Evolutionary conservation across 37 sponge, comb jelly and placozoan species (phyloP).

Genomic region (Petrosia ficiformis): DNA sequence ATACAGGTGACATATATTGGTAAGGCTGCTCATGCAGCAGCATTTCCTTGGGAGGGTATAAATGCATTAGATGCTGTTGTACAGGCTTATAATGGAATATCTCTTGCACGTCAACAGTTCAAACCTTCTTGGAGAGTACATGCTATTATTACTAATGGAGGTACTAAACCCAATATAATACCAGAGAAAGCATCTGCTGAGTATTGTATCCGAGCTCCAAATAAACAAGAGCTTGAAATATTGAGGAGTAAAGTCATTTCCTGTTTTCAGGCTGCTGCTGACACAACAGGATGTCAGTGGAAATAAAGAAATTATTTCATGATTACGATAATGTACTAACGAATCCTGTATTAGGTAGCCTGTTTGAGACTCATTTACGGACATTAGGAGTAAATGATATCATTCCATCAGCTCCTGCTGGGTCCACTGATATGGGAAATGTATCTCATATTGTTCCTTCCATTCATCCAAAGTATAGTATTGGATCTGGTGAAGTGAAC

Average conservation of each 20-base stretch:
- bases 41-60: slow-evolving; percentile 91
- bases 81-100: slow-evolving; percentile 80
- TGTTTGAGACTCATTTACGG: slow-evolving; percentile 43
- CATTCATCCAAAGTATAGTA: slow-evolving; percentile 75
- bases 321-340: slow-evolving; percentile 49
- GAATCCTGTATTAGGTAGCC: slow-evolving; percentile 37
- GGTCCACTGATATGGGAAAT: slow-evolving; percentile 94
- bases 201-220: slow-evolving; percentile 65
- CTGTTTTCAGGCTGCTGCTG: slow-evolving; percentile 73
- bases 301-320: slow-evolving; percentile 14
- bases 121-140: slow-evolving; percentile 88
- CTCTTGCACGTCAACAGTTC: slow-evolving; percentile 83
- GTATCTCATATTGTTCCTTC: slow-evolving; percentile 78
- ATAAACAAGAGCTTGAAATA: slow-evolving; percentile 34
- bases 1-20: slow-evolving; percentile 57
- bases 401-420: slow-evolving; percentile 3
- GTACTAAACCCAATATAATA: slow-evolving; percentile 75
- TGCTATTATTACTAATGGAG: slow-evolving; percentile 82
- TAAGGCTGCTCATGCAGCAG: no score
- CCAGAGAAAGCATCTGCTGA: slow-evolving; percentile 37
- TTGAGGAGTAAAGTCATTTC: slow-evolving; percentile 36
- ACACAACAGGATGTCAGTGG: slow-evolving; percentile 72
- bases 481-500: slow-evolving; percentile 59
- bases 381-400: slow-evolving; percentile 17
- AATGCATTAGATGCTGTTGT: slow-evolving; percentile 96